phyloP scores from a whole-genome alignment of 2,888 invertebrate species.

The Timema cristinae region DNA sequence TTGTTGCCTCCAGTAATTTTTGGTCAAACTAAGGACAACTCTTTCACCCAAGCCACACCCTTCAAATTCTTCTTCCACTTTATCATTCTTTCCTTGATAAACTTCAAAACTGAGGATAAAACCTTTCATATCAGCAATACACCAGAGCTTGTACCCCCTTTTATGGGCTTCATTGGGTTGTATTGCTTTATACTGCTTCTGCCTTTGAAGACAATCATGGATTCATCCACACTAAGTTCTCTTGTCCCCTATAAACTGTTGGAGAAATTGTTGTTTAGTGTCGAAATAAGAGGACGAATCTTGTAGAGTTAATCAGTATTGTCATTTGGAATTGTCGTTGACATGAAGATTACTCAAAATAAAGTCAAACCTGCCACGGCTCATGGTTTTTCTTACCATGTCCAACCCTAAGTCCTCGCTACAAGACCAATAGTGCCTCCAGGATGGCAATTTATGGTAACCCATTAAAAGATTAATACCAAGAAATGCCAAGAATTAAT shows the following conservation, averaged over 20 bases:
- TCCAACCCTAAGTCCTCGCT: slow-evolving; percentile 3
- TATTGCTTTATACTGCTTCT: slow-evolving; percentile 29
- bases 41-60: slow-evolving; percentile 26
- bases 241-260: slow-evolving; percentile 35
- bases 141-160: slow-evolving; percentile 33
- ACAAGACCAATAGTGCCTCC: slow-evolving; percentile 3
- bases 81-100: slow-evolving; percentile 34
- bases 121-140: slow-evolving; percentile 29
- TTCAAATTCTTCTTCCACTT: slow-evolving; percentile 28
- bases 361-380: slow-evolving; percentile 25
- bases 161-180: slow-evolving; percentile 35
- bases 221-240: slow-evolving; percentile 24
- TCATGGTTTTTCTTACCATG: slow-evolving; percentile 27
- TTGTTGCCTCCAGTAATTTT: not conserved
- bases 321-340: slow-evolving; percentile 28
- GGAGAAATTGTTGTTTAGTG: slow-evolving; percentile 28
- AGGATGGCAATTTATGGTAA: slow-evolving; percentile 6
- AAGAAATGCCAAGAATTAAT: not conserved
- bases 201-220: slow-evolving; percentile 24
- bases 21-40: slow-evolving; percentile 27
- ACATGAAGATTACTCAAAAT: slow-evolving; percentile 29
- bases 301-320: slow-evolving; percentile 31
- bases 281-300: slow-evolving; percentile 26
- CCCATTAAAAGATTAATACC: not conserved
- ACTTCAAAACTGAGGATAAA: slow-evolving; percentile 32